Conservation (phyloP, 2,113 vertebrate genomes). For the Tragelaphus strepsiceros region DNA sequence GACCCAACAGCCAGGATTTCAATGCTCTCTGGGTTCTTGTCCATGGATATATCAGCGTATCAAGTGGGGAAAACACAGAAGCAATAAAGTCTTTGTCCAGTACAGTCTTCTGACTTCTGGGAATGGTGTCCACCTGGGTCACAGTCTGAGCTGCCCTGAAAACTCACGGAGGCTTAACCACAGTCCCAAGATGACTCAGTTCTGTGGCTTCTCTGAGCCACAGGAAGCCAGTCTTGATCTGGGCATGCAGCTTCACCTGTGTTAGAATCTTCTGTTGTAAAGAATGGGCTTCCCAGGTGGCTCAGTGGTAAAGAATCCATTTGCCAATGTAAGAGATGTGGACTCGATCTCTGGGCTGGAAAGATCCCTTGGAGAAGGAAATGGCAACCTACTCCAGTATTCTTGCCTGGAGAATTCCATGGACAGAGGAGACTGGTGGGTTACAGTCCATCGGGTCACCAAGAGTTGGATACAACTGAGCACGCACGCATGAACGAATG, state of each 20-base stretch:
- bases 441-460: not conserved
- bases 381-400: not conserved
- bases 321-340: not conserved
- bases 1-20: not conserved
- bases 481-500: rapidly evolving
- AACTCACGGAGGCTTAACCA: not conserved
- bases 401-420: not conserved
- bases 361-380: not conserved
- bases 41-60: not conserved
- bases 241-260: too few species aligned
- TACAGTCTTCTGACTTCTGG: not conserved
- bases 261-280: not conserved
- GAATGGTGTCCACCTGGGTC: not conserved
- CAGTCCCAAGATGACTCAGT: not conserved
- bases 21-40: not conserved
- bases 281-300: not conserved
- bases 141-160: not conserved
- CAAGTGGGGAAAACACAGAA: not conserved
- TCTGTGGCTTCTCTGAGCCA: not conserved
- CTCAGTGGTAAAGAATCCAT: not conserved
- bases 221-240: not conserved
- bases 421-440: not conserved
- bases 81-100: not conserved
- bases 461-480: not conserved
- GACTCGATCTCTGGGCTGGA: not conserved